Evolutionary conservation across 2,888 invertebrate species (phyloP).

Genomic region (Junonia oenone): DNA sequence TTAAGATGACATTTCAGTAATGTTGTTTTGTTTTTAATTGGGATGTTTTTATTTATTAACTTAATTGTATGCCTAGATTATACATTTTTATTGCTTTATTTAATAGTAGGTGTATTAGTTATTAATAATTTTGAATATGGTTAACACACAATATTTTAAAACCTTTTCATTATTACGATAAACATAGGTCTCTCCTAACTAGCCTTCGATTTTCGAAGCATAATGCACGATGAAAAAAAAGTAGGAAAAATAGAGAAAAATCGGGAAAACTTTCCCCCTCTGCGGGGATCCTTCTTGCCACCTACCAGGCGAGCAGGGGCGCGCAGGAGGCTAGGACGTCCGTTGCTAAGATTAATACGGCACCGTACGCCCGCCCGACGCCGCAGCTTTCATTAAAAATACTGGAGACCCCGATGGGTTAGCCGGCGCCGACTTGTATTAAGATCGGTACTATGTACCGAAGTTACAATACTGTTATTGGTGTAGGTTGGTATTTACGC

Average conservation of each 20-base stretch:
- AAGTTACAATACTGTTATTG: conserved; percentile 3
- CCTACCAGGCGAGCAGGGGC: conserved; percentile 66
- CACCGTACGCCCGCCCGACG: conserved; percentile 64
- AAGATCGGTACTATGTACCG: conserved; percentile 30
- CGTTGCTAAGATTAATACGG: conserved; percentile 75
- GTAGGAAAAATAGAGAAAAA: conserved; percentile 59
- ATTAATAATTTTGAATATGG: too few relatives aligned
- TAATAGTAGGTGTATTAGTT: too few relatives aligned
- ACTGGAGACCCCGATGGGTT: conserved; percentile 57
- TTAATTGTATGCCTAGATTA: too few relatives aligned
- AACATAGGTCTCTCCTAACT: conserved; percentile 42
- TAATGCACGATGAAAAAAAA: conserved; percentile 62
- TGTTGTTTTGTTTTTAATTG: too few relatives aligned
- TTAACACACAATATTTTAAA: too few relatives aligned
- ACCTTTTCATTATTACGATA: too few relatives aligned
- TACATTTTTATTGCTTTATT: too few relatives aligned
- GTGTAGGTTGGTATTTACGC: neutral
- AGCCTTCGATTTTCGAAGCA: conserved; percentile 64
- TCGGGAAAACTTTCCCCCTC: conserved; percentile 58
- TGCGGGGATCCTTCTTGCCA: conserved; percentile 58
- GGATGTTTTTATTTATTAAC: too few relatives aligned
- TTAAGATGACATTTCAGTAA: too few relatives aligned
- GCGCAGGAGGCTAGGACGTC: conserved; percentile 48
- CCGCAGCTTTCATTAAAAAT: conserved; percentile 73
- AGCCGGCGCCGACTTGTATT: conserved; percentile 39